Percentiles rank a stretch among this genome's conserved stretches.
These are phyloP conservation scores for Gracilinanus agilis DNA, from an alignment of 2,113 vertebrate species.

Conservation along the genomic window DNA sequence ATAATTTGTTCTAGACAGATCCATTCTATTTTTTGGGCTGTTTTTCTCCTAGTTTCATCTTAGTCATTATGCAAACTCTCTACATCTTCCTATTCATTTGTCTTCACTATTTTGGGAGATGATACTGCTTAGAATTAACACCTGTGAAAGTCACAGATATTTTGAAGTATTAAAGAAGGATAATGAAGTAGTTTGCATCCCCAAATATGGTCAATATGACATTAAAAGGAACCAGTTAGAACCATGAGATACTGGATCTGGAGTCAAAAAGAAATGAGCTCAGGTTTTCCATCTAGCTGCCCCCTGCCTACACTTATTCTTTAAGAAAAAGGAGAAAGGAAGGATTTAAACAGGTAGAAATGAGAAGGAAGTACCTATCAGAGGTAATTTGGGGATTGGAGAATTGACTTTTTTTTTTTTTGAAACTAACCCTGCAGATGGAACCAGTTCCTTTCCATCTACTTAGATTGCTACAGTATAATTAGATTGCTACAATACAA, in stretches of 20 bases:
- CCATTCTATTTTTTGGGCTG: not conserved
- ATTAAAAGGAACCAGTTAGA: not conserved
- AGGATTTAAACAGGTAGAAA: not conserved
- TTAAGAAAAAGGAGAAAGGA: not conserved
- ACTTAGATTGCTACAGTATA: not conserved
- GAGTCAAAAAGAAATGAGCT: not conserved
- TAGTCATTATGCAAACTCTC: not conserved
- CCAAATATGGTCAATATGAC: not conserved
- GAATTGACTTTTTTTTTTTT: not conserved
- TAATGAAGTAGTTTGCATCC: not conserved
- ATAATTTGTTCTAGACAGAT: not conserved
- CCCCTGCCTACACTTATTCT: not conserved
- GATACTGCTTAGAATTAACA: not conserved
- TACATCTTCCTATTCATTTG: not conserved
- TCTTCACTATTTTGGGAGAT: not conserved
- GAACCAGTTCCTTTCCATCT: slow-evolving; percentile 15
- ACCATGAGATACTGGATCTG: not conserved
- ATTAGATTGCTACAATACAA: too few species aligned
- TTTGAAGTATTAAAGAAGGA: not conserved
- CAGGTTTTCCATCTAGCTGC: not conserved
- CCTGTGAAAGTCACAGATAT: not conserved
- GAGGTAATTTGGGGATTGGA: not conserved
- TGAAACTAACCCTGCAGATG: not conserved
- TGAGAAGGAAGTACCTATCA: not conserved
- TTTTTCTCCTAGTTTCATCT: not conserved